Evolutionary conservation across 2,113 vertebrate species (phyloP).

Genomic region (Rutilus rutilus): DNA sequence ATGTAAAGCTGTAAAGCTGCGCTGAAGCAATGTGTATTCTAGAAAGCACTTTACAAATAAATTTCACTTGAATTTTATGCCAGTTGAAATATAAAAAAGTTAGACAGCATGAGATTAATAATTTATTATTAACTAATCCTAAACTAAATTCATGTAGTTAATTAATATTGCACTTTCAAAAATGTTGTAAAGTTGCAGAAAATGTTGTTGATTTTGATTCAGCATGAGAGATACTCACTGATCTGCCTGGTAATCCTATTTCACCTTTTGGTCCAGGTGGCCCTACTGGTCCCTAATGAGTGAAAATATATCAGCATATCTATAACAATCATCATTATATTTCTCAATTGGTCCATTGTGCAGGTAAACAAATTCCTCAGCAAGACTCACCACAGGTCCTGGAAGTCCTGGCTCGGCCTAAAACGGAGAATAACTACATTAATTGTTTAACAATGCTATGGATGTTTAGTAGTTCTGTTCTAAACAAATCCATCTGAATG

Average conservation of each 20-base stretch:
- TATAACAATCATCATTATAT: not conserved
- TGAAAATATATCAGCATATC: slow-evolving; percentile 5
- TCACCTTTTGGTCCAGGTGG: slow-evolving; percentile 86
- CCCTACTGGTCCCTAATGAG: slow-evolving; percentile 81
- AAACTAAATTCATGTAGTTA: too few relatives aligned
- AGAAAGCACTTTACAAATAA: not conserved
- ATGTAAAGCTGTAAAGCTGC: not conserved
- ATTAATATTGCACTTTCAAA: not conserved
- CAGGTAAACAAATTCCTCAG: not conserved
- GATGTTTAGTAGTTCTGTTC: not conserved
- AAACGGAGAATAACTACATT: not conserved
- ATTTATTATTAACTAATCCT: not conserved
- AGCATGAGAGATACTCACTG: slow-evolving; percentile 75
- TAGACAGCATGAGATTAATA: not conserved
- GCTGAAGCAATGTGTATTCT: not conserved
- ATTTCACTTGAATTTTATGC: not conserved
- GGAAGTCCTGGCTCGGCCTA: slow-evolving; percentile 71
- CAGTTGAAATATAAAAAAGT: not conserved
- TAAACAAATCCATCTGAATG: not conserved
- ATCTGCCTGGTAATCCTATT: slow-evolving; percentile 91
- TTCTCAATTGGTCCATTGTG: not conserved
- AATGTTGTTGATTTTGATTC: not conserved
- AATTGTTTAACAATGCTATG: not conserved
- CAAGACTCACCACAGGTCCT: slow-evolving; percentile 70
- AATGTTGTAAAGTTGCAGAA: not conserved